These are phyloP conservation scores for Mesoclemmys tuberculata DNA, from an alignment of 2,113 vertebrate species.

Conservation along the genomic window DNA sequence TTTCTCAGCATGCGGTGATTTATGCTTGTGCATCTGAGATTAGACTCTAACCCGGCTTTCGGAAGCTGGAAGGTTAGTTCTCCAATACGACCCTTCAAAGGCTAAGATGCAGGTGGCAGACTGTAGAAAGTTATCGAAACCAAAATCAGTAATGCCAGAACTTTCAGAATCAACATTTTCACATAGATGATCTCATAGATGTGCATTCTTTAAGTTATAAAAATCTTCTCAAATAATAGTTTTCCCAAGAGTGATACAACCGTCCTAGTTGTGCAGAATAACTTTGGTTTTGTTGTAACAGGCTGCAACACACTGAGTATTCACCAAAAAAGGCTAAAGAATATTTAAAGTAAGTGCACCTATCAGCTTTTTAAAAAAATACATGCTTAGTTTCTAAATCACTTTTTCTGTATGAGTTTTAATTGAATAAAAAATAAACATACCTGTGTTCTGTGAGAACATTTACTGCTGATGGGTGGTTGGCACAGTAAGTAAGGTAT, in stretches of 20 bases:
- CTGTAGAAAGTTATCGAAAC: background rate
- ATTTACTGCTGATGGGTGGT: conserved; percentile 96
- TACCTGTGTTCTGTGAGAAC: conserved; percentile 96
- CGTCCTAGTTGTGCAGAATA: background rate
- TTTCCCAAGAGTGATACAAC: background rate
- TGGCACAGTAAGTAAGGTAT: conserved; percentile 94
- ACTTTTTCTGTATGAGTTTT: background rate
- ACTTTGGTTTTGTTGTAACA: background rate
- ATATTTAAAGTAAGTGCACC: background rate
- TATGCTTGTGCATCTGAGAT: background rate
- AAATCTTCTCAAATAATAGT: background rate
- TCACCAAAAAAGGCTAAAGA: background rate
- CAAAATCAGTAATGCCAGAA: background rate
- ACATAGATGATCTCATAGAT: background rate
- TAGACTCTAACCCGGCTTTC: background rate
- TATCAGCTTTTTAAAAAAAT: background rate
- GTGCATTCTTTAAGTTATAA: background rate
- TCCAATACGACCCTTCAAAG: background rate
- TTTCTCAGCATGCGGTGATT: background rate
- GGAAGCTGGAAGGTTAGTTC: background rate
- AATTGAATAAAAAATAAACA: background rate
- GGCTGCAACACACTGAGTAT: background rate
- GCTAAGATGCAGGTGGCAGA: background rate
- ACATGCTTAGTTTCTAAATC: background rate
- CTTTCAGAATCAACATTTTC: background rate